Evolutionary conservation across 2,797 vertebrate species (phyloP), one percentile per base, ranked within the genome.

Genomic region (Pangasius sanitwongsei): DNA sequence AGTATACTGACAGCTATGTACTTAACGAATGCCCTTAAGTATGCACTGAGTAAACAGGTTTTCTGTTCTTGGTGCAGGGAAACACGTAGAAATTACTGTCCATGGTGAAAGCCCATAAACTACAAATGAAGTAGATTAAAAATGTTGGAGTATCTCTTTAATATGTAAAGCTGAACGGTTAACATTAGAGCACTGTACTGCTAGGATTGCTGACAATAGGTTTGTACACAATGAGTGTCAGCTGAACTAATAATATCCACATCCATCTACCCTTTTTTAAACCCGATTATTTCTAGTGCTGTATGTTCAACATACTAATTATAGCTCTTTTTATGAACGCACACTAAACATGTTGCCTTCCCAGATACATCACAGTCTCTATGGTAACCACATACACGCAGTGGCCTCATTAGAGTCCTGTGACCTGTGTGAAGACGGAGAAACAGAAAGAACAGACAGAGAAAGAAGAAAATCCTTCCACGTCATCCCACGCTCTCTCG

Each of bases 381-480:
- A 75, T 87, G 84, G 87, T 23, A 84, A 88, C 69, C 44, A 4
- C 82, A 90, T 7, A 2, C 23, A 85, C 93, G 91, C 48, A 12
- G 48, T 78, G 87, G 87, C 90, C 91, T 89, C 92, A 94, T 94
- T 93, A 92, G 88, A 89, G 82, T 72, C 90, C 87, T 50, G 28
- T 15, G n/a, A 83, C 88, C 78, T 59, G 55, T 59, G 48, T 61
- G 23, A 86, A 72, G 37, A 18, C 4, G 25, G 44, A 28, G 31
- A 48, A 75, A 86, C 48, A 34, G 28, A 55, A 74, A 57, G 15
- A 41, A 84, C 11, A 25, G 6, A 72, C 13, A 65, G 25, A 83
- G 11, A 84, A 15, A 53, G 28, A 53, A 44, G 84, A 84, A 28
- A 70, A 65, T 48, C 59, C 75, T 48, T 75, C 37, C 37, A 85